phyloP scores from a whole-genome alignment of 2,797 vertebrate genomes.

The Thalassophryne amazonica region DNA sequence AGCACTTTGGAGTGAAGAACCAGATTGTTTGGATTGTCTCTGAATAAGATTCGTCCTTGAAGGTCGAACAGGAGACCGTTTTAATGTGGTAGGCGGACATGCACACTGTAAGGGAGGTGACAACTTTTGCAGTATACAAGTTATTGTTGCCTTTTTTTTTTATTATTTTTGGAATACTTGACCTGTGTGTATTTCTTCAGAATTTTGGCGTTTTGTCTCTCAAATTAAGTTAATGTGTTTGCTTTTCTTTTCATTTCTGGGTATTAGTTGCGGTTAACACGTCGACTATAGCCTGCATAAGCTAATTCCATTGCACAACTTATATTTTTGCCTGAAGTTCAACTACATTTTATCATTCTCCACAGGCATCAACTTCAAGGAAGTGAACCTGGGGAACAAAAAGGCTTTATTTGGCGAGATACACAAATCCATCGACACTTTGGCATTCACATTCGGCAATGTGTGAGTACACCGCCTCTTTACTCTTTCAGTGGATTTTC shows the following conservation, averaged over 20 bases:
- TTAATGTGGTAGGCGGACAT: slow-evolving; percentile 22
- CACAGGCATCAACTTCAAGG: slow-evolving; percentile 90
- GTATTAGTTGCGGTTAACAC: background rate
- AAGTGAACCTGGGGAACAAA: slow-evolving; percentile 89
- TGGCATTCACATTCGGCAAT: slow-evolving; percentile 98
- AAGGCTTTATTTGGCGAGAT: slow-evolving; percentile 87
- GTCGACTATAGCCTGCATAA: too few relatives aligned
- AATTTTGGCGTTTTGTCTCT: too few relatives aligned
- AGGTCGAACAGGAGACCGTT: slow-evolving; percentile 14
- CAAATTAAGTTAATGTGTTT: too few relatives aligned
- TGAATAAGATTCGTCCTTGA: slow-evolving; percentile 1
- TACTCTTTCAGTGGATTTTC: slow-evolving; percentile 19
- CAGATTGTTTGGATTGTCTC: slow-evolving; percentile 22
- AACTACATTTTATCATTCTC: slow-evolving; percentile 44
- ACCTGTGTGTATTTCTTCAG: too few relatives aligned
- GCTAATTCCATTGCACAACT: background rate
- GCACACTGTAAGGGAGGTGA: background rate
- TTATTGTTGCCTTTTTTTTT: too few relatives aligned
- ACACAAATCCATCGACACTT: slow-evolving; percentile 89
- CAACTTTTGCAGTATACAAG: background rate
- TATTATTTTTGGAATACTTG: too few relatives aligned
- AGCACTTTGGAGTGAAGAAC: slow-evolving; percentile 7
- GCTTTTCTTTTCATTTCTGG: too few relatives aligned
- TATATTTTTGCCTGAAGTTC: slow-evolving; percentile 11
- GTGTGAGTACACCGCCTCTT: slow-evolving; percentile 85